Evolutionary conservation across 2,797 vertebrate species (phyloP).

Genomic region (Buceros bicornis): DNA sequence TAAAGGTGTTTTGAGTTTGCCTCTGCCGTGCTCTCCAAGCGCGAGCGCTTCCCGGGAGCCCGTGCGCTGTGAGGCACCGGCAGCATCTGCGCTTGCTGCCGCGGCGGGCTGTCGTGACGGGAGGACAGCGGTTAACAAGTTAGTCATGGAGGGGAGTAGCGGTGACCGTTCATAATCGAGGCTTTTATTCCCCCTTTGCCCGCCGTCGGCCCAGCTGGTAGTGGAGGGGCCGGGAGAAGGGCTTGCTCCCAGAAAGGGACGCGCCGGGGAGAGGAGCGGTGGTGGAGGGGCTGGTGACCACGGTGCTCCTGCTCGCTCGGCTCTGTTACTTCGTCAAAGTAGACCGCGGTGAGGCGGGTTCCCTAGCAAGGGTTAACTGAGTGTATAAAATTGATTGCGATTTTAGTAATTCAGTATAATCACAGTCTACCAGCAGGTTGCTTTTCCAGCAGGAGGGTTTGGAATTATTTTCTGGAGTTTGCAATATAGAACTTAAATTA

Average conservation of each 20-base stretch:
- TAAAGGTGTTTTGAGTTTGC: background rate
- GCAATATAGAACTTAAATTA: conserved; percentile 92
- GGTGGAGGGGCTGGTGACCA: background rate
- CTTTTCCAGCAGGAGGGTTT: conserved; percentile 89
- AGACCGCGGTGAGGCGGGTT: background rate
- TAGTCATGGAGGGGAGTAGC: conserved; percentile 8
- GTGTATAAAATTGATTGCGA: conserved; percentile 87
- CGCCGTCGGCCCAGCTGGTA: background rate
- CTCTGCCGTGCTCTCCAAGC: fast-evolving
- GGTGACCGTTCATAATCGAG: background rate
- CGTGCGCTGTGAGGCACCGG: background rate
- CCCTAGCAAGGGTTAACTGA: conserved; percentile 84
- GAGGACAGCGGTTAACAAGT: conserved; percentile 25
- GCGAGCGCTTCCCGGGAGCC: background rate
- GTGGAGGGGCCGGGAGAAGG: background rate
- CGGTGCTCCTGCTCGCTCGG: background rate
- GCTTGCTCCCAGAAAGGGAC: background rate
- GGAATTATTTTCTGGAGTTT: conserved; percentile 90
- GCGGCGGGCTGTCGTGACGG: background rate
- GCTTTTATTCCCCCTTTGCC: background rate
- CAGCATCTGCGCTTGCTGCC: conserved; percentile 15
- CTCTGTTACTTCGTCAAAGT: background rate
- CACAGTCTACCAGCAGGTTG: conserved; percentile 89
- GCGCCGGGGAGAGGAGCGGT: background rate
- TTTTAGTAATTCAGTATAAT: conserved; percentile 90